A percentile compares a stretch with the other conserved stretches of the same genome.
Conservation (phyloP, 2,113 vertebrate genomes). For the Carassius carassius region DNA sequence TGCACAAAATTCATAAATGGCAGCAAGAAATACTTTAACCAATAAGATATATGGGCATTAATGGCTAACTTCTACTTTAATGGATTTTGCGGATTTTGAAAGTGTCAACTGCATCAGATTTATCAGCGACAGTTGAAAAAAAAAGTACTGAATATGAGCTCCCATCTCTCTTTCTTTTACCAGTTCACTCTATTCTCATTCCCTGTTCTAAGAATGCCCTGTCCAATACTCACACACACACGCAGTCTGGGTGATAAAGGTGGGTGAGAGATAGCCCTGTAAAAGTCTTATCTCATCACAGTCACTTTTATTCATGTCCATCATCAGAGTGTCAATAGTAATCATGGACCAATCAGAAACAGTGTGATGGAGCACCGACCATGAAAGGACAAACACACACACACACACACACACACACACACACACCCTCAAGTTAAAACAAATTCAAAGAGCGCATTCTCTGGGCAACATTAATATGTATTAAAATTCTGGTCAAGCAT, state of each 20-base stretch:
- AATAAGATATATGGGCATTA: neutral
- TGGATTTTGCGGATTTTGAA: constrained; percentile 17
- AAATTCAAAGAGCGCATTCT: neutral
- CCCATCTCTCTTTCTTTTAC: neutral
- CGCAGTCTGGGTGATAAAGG: constrained; percentile 77
- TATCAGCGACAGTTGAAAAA: neutral
- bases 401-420: neutral
- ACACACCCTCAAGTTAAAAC: neutral
- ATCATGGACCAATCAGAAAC: constrained; percentile 96
- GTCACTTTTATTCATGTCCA: constrained; percentile 99
- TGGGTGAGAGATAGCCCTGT: constrained; percentile 84
- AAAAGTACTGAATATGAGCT: neutral
- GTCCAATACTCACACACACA: constrained; percentile 13
- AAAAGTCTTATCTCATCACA: constrained; percentile 92
- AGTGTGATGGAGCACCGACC: constrained; percentile 84
- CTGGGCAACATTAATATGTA: neutral
- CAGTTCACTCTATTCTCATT: constrained; percentile 9
- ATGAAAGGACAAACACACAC: constrained; percentile 11
- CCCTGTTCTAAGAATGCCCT: neutral
- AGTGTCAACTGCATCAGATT: neutral
- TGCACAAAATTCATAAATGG: constrained; percentile 11
- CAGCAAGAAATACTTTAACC: neutral
- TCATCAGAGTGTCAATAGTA: constrained; percentile 99
- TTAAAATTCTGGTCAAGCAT: neutral
- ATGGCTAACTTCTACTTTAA: neutral